Evolutionary conservation across 2,113 vertebrate genomes (phyloP), one percentile per base, ranked within the genome.

Genomic region (Eonycteris spelaea): DNA sequence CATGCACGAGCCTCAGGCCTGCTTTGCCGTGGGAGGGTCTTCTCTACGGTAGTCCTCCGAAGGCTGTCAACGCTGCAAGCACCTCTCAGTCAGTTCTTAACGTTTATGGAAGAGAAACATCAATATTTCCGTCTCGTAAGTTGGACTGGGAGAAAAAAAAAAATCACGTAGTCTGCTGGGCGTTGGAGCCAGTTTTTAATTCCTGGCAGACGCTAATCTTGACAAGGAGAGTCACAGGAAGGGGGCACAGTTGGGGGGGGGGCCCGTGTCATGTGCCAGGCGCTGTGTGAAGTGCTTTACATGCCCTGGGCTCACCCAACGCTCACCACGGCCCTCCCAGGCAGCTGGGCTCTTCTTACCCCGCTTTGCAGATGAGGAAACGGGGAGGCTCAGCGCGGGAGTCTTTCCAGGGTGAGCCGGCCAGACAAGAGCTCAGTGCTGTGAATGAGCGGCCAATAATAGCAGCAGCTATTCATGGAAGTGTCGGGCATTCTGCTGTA

Each of bases 381-480:
- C 48, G 1, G 53, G 53, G 43, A 21, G 18, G 28, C 63, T 92
- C 48, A 1, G 15, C n/a, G 18, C 35, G 48, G 13, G 65, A 18
- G 19, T 63, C 40, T 45, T 30, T 6, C 22, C 4, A 9, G 0
- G 51, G 43, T 26, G 24, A 67, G 6, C 22, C 3, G 15, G 30
- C 19, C n/a, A 21, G 59, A 75, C 28, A 0, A n/a, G 35, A 51
- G 40, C 61, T 19, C 30, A 1, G 6, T 1, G 13, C n/a, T 22
- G 2, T 0, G 0, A 13, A 6, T 0, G 45, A 10, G 6, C 38
- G 61, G n/a, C n/a, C 79, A 35, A 0, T 22, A 6, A n/a, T n/a
- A 33, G 8, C 4, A 13, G 5, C 5, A 40, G 67, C 77, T 35
- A 26, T 16, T 22, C 43, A 30, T 4, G 5, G 6, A 67, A 28